A percentile compares a stretch with the other conserved stretches of the same genome.
phyloP scores from a whole-genome alignment of 2,888 invertebrate genomes.

The Dynastes grantii region DNA sequence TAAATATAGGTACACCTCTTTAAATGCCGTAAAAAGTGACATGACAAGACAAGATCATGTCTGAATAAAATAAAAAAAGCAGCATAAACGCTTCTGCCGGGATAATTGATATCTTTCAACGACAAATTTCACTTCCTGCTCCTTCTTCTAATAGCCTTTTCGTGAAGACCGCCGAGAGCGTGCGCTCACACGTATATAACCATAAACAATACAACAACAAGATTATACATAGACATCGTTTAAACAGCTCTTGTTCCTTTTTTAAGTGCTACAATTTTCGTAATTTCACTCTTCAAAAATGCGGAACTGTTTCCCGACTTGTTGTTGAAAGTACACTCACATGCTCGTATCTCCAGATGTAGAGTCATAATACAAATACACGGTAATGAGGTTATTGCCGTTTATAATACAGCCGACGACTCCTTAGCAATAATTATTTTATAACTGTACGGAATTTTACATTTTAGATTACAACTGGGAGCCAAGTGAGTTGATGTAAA shows the following conservation, averaged over 20 bases:
- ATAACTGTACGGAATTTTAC: constrained; percentile 46
- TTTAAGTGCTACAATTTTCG: constrained; percentile 48
- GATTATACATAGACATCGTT: constrained; percentile 19
- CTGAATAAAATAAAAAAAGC: not conserved
- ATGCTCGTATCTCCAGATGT: not conserved
- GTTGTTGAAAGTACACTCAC: constrained; percentile 3
- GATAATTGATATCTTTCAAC: constrained; percentile 8
- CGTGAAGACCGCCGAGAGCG: constrained; percentile 6
- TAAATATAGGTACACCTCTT: not conserved
- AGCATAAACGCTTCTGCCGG: not conserved
- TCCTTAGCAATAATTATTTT: constrained; percentile 48
- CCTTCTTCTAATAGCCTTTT: constrained; percentile 19
- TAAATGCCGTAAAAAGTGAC: not conserved
- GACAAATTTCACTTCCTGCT: constrained; percentile 2
- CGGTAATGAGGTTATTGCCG: constrained; percentile 48
- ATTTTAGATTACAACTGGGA: constrained; percentile 8
- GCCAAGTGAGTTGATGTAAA: constrained; percentile 26
- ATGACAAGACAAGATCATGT: not conserved
- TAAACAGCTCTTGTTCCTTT: constrained; percentile 13
- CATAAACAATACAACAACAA: constrained; percentile 15
- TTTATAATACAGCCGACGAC: constrained; percentile 34
- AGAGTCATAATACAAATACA: constrained; percentile 13
- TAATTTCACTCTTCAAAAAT: constrained; percentile 51
- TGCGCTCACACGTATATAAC: constrained; percentile 1
- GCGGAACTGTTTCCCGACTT: constrained; percentile 50